Evolutionary conservation across 2,113 vertebrate species (phyloP).

Genomic region (Saguinus midas): DNA sequence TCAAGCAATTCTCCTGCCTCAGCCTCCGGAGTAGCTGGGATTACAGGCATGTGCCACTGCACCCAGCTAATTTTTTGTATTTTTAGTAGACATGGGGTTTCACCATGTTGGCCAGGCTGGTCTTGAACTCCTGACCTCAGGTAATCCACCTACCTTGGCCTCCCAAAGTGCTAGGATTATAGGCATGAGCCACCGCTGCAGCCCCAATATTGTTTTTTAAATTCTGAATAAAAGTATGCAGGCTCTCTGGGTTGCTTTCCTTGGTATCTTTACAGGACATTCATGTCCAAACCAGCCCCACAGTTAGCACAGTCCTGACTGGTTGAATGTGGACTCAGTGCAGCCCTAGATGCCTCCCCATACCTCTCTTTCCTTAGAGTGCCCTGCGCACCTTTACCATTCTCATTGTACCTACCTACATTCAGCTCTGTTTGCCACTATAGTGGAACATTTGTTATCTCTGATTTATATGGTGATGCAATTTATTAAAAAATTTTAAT

Average conservation of each 20-base stretch:
- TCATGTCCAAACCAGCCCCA: background rate
- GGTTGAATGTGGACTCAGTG: background rate
- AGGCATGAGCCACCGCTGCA: rapidly evolving
- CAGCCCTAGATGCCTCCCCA: background rate
- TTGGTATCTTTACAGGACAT: background rate
- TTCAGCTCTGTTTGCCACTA: background rate
- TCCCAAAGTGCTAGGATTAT: too few relatives aligned
- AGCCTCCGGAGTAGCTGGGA: too few relatives aligned
- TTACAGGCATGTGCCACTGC: too few relatives aligned
- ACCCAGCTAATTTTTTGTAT: too few relatives aligned
- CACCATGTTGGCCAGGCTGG: too few relatives aligned
- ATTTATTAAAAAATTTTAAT: too few relatives aligned
- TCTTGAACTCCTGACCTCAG: too few relatives aligned
- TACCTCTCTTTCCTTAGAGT: background rate
- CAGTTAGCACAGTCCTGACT: background rate
- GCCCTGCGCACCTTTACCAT: rapidly evolving
- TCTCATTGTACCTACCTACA: background rate
- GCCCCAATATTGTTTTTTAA: too few relatives aligned
- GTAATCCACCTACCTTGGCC: rapidly evolving
- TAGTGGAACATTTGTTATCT: background rate
- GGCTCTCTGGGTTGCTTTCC: background rate
- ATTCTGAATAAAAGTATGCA: background rate
- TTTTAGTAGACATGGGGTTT: too few relatives aligned
- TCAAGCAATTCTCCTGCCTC: too few relatives aligned
- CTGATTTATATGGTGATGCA: background rate